Evolutionary conservation across 2,888 invertebrate genomes (phyloP).

Genomic region (Dendrolimus houi): DNA sequence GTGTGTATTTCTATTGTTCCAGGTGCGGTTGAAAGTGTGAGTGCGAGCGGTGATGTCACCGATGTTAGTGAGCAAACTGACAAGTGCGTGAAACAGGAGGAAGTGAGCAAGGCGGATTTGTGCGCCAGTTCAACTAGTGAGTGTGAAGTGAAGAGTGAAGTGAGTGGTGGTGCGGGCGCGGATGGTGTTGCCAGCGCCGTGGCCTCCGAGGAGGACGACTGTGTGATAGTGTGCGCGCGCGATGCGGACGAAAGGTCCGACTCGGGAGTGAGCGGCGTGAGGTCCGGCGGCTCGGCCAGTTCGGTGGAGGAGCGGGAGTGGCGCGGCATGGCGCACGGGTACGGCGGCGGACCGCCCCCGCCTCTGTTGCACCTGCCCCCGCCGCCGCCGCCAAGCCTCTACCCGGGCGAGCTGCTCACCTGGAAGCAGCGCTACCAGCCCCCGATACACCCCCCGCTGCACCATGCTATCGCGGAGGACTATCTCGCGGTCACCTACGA

Average conservation of each 20-base stretch:
- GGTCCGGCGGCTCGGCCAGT: constrained; percentile 84
- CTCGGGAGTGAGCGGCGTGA: constrained; percentile 85
- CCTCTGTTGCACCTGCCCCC: constrained; percentile 65
- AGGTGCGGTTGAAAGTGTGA: constrained; percentile 62
- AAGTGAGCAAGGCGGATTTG: constrained; percentile 42
- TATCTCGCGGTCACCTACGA: constrained; percentile 74
- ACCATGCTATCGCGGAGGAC: constrained; percentile 69
- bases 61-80: constrained; percentile 57
- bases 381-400: constrained; percentile 68
- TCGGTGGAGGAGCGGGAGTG: constrained; percentile 87
- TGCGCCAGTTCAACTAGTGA: constrained; percentile 40
- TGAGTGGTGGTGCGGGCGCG: constrained; percentile 59
- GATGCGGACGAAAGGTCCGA: constrained; percentile 78
- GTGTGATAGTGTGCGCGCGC: constrained; percentile 79
- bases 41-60: constrained; percentile 62
- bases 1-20: constrained; percentile 40
- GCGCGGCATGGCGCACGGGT: constrained; percentile 83
- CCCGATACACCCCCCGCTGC: constrained; percentile 70
- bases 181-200: constrained; percentile 72
- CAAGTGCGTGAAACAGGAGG: constrained; percentile 64
- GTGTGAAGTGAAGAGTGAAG: constrained; percentile 69
- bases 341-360: constrained; percentile 80
- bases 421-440: constrained; percentile 79
- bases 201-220: constrained; percentile 79
- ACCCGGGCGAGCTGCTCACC: constrained; percentile 69